Conservation (phyloP, 2,113 vertebrate species). For the Sclerurus mexicanus region DNA sequence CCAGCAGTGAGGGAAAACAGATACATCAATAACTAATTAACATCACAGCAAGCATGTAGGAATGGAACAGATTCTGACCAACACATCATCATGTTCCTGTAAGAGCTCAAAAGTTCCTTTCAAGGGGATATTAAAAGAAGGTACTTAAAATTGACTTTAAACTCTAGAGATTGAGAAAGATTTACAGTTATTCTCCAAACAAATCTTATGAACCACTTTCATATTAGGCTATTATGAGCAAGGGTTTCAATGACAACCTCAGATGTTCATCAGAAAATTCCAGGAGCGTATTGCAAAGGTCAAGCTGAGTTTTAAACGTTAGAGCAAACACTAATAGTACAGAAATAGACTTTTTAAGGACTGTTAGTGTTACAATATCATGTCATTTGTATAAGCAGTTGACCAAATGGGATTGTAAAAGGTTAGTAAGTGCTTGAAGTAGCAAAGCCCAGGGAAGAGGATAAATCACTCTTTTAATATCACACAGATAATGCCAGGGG, state of each 20-base stretch:
- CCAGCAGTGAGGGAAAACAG: neutral
- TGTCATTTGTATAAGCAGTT: neutral
- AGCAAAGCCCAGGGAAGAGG: neutral
- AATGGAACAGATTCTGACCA: neutral
- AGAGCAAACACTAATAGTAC: neutral
- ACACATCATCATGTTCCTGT: neutral
- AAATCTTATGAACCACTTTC: neutral
- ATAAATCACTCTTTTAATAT: neutral
- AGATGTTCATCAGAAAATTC: slow-evolving; percentile 38
- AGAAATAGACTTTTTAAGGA: neutral
- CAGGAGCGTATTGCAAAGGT: slow-evolving; percentile 5
- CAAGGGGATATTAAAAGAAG: neutral
- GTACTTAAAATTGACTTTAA: neutral
- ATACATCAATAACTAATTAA: neutral
- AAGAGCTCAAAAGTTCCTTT: neutral
- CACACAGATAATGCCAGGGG: neutral
- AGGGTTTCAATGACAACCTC: neutral
- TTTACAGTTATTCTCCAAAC: neutral
- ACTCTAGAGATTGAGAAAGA: neutral
- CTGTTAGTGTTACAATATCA: neutral
- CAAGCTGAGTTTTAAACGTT: neutral
- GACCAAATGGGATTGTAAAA: neutral
- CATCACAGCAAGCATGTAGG: neutral
- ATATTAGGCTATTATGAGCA: slow-evolving; percentile 12
- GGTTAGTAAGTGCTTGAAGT: slow-evolving; percentile 1